These are phyloP conservation scores for Unio pictorum DNA, from an alignment of 2,888 invertebrate species.

Conservation along the genomic window DNA sequence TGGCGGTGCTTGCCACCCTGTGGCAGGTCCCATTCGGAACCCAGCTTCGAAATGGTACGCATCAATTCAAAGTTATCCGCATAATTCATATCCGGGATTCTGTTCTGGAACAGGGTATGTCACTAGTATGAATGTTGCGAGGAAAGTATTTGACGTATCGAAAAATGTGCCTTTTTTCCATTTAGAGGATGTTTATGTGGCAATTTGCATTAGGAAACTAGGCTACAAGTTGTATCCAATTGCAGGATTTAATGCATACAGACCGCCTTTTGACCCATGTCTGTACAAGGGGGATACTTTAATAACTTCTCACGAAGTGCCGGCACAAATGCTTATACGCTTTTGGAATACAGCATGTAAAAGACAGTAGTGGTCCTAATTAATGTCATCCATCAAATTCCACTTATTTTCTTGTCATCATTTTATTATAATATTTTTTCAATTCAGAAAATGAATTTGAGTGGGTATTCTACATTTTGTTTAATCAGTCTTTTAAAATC, in stretches of 20 bases:
- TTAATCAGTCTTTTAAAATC: too few relatives aligned
- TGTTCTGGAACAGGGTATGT: slow-evolving; percentile 59
- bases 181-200: slow-evolving; percentile 59
- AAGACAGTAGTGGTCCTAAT: not conserved
- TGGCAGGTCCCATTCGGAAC: slow-evolving; percentile 41
- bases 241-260: slow-evolving; percentile 39
- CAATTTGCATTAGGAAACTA: slow-evolving; percentile 45
- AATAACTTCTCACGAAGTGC: slow-evolving; percentile 41
- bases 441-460: too few relatives aligned
- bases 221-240: slow-evolving; percentile 25
- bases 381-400: not conserved
- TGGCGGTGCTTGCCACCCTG: slow-evolving; percentile 34
- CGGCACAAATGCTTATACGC: slow-evolving; percentile 9
- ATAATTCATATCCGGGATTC: slow-evolving; percentile 49
- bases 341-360: slow-evolving; percentile 24
- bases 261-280: slow-evolving; percentile 30
- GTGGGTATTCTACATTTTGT: too few relatives aligned
- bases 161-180: slow-evolving; percentile 55
- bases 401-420: too few relatives aligned
- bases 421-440: too few relatives aligned
- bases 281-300: slow-evolving; percentile 23
- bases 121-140: slow-evolving; percentile 41
- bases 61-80: slow-evolving; percentile 43
- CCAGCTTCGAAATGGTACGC: slow-evolving; percentile 55
- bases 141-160: slow-evolving; percentile 42